Evolutionary conservation across 2,113 vertebrate genomes (phyloP).

Genomic region (Gallinago media): DNA sequence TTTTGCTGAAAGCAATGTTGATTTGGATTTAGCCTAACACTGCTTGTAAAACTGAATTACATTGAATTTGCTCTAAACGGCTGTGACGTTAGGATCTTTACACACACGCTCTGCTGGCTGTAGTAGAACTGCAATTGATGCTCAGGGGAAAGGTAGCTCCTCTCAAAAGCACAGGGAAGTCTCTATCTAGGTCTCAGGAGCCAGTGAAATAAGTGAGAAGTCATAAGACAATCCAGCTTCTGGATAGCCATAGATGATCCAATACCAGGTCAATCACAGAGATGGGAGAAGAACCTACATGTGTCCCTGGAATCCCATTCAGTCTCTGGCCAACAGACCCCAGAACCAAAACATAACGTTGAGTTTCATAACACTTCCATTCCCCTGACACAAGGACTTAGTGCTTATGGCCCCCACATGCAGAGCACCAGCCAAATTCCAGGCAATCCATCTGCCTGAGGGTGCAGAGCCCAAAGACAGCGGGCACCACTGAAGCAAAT

Average conservation of each 20-base stretch:
- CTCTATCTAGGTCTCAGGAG: not conserved
- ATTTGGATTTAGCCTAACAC: constrained; percentile 65
- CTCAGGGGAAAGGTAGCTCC: not conserved
- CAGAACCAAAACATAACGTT: not conserved
- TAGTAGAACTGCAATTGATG: not conserved
- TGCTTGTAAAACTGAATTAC: constrained; percentile 67
- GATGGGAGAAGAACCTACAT: not conserved
- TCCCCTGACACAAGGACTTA: not conserved
- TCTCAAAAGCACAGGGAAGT: not conserved
- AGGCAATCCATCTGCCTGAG: not conserved
- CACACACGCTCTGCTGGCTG: not conserved
- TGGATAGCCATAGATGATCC: not conserved
- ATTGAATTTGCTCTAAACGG: constrained; percentile 15
- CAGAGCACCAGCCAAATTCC: not conserved
- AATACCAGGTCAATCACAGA: not conserved
- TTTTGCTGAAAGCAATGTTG: constrained; percentile 64
- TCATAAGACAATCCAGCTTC: not conserved
- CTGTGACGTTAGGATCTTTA: not conserved
- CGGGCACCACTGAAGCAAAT: not conserved
- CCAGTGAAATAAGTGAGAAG: not conserved
- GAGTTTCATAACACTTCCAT: not conserved
- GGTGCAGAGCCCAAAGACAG: not conserved
- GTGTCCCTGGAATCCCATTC: not conserved
- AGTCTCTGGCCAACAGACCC: not conserved
- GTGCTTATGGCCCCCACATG: not conserved